Percentiles rank a stretch among this genome's conserved stretches.
Conservation (phyloP, 2,797 vertebrate species). For the Clamator glandarius region DNA sequence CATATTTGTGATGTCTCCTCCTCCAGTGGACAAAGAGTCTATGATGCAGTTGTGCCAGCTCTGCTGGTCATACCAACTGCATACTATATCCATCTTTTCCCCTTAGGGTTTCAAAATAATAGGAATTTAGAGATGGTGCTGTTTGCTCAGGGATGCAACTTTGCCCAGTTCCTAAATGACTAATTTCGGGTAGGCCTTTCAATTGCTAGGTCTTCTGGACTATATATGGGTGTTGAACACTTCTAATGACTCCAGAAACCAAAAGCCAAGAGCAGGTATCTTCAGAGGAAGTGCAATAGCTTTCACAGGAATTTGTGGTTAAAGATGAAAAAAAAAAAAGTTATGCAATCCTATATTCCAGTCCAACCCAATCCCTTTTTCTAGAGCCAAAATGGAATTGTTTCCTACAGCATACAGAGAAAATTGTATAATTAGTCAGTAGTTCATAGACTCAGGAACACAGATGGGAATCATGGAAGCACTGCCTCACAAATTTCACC, state of each 20-base stretch:
- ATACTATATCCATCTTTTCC: not conserved
- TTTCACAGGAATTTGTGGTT: conserved; percentile 52
- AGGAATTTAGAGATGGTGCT: not conserved
- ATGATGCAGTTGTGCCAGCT: not conserved
- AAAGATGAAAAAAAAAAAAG: conserved; percentile 24
- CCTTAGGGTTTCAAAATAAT: not conserved
- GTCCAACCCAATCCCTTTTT: conserved; percentile 47
- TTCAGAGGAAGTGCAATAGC: conserved; percentile 39
- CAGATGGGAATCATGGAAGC: conserved; percentile 54
- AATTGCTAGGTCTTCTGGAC: not conserved
- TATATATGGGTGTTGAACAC: not conserved
- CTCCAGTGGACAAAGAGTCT: not conserved
- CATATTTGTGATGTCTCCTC: not conserved
- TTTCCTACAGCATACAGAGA: conserved; percentile 51
- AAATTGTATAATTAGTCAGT: conserved; percentile 60
- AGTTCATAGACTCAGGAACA: conserved; percentile 38
- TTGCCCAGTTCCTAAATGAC: not conserved
- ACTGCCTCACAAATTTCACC: conserved; percentile 50
- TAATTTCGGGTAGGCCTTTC: not conserved
- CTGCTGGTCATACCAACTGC: not conserved
- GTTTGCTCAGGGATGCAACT: not conserved
- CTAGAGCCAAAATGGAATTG: conserved; percentile 57
- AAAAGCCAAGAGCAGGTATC: conserved; percentile 40
- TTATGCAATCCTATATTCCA: conserved; percentile 32
- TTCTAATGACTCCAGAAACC: conserved; percentile 2